Evolutionary conservation across 1,140 invertebrate species (phyloP).

Genomic region (Sminthurides bifidus): DNA sequence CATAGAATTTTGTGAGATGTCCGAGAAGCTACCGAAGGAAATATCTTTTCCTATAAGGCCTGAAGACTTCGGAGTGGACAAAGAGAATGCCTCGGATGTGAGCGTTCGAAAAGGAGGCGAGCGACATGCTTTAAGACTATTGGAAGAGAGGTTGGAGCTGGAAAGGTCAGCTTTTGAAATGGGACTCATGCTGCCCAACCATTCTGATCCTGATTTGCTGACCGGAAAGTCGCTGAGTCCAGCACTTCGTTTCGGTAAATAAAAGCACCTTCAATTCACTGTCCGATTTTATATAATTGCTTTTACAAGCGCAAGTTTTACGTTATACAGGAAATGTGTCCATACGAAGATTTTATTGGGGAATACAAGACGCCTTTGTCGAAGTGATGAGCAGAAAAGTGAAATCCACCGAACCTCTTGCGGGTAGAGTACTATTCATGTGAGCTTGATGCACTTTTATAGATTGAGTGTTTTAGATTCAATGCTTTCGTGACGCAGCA

Average conservation of each 20-base stretch:
- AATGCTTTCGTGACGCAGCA: too few species aligned
- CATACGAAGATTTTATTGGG: constrained; percentile 51
- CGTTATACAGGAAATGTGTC: constrained; percentile 43
- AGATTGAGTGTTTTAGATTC: too few species aligned
- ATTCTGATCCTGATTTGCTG: constrained; percentile 50
- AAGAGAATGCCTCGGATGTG: constrained; percentile 38
- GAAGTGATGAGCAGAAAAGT: constrained; percentile 41
- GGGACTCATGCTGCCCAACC: constrained; percentile 44
- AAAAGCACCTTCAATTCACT: neutral
- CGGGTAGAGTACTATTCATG: constrained; percentile 30
- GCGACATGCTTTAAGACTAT: constrained; percentile 46
- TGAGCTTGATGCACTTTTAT: too few species aligned
- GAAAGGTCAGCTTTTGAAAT: constrained; percentile 47
- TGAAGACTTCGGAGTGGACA: constrained; percentile 46
- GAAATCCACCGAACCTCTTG: constrained; percentile 39
- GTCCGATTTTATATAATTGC: neutral
- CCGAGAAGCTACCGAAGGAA: constrained; percentile 7
- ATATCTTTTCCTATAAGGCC: constrained; percentile 37
- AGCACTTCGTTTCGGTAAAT: constrained; percentile 47
- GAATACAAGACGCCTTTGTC: constrained; percentile 48
- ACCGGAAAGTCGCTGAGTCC: constrained; percentile 53
- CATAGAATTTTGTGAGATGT: constrained; percentile 8
- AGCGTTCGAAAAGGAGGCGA: constrained; percentile 54
- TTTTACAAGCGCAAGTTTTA: neutral
- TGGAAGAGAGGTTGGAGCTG: constrained; percentile 43